Conservation (phyloP, 2,888 invertebrate species). For the Microdon myrmicae region DNA sequence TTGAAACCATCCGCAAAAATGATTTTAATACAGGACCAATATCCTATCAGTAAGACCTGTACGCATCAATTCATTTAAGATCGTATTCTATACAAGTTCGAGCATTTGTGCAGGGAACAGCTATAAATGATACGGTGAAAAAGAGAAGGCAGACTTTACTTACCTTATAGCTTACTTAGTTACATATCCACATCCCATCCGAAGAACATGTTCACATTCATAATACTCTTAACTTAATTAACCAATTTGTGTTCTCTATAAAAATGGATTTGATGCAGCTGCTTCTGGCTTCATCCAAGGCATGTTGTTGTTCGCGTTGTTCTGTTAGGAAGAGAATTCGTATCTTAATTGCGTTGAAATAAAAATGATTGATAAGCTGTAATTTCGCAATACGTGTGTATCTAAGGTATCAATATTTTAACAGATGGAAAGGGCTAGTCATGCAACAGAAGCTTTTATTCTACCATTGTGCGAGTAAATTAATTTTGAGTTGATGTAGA, state of each 20-base stretch:
- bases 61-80: too few species aligned
- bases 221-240: constrained; percentile 63
- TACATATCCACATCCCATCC: constrained; percentile 49
- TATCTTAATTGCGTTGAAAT: not conserved
- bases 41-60: too few species aligned
- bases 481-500: too few species aligned
- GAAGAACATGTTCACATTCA: constrained; percentile 56
- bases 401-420: too few species aligned
- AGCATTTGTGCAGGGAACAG: not conserved
- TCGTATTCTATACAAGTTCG: not conserved
- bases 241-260: constrained; percentile 60
- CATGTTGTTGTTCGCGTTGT: constrained; percentile 63
- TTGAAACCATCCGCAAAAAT: too few species aligned
- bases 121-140: not conserved
- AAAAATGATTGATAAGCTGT: too few species aligned
- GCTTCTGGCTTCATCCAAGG: constrained; percentile 67
- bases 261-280: constrained; percentile 67
- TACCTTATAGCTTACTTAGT: constrained; percentile 46
- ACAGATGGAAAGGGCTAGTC: too few species aligned
- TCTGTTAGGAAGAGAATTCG: constrained; percentile 26
- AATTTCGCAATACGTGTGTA: too few species aligned
- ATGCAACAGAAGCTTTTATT: constrained; percentile 39
- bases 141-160: constrained; percentile 1
- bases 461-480: too few species aligned
- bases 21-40: too few species aligned